Evolutionary conservation across 1,140 invertebrate species (phyloP), one percentile per base, ranked within the genome.

Genomic region (Euglossa dilemma): DNA sequence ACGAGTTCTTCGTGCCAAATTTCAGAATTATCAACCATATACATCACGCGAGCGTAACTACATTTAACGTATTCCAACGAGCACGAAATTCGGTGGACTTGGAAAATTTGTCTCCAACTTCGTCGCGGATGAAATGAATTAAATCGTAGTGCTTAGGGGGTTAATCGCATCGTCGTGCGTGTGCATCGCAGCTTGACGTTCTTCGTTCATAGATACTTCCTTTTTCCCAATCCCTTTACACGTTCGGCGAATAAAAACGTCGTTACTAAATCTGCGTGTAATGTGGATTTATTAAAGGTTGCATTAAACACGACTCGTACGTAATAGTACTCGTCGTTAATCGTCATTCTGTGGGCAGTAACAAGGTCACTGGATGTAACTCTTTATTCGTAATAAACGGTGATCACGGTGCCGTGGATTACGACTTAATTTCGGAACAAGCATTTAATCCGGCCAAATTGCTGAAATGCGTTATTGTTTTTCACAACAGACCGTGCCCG

Each of bases 361-460:
- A 50, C 89, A 90, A 90, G 89, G 89, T 90, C 89, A 89, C 88
- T 90, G 85, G 86, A 90, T 90, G 88, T 90, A 79, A 87, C 88
- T 90, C 81, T 90, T 90, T 89, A 90, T 87, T 89, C 88, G 87
- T 71, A 84, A 89, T 89, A 89, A 86, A 84, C 80, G 85, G 74
- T 81, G 73, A 86, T 85, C 87, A 57, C 70, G 63, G 80, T 64
- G 61, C 43, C 71, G 83, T 61, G 74, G 79, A 88, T 87, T 88
- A 88, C 69, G 72, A 87, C 67, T 88, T 88, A 87, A 88, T 87
- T 88, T 80, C 61, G 75, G 66, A 67, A 66, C 57, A 59, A 75
- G 63, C 75, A 66, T 87, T 87, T 87, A 84, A 50, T 43, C 64
- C 63, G 52, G 43, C 16, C 52, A 57, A 76, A 67, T 67, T 56